phyloP scores from a whole-genome alignment of 2,113 vertebrate species.

The Phyllostomus discolor region DNA sequence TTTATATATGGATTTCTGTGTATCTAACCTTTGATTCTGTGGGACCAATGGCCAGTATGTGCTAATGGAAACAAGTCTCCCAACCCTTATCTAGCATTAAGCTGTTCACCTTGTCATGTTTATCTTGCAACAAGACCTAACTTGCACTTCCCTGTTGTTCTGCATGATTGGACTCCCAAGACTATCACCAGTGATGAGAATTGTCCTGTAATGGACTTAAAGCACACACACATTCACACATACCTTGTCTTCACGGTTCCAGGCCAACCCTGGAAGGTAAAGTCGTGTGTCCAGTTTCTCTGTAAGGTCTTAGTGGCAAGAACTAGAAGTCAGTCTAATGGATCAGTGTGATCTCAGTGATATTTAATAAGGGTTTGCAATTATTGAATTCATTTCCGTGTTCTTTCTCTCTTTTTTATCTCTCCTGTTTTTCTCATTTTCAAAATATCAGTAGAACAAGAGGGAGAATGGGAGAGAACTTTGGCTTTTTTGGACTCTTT shows the following conservation, averaged over 20 bases:
- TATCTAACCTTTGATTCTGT: conserved; percentile 85
- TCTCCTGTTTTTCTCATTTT: conserved; percentile 28
- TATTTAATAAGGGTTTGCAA: conserved; percentile 59
- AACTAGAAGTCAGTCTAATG: conserved; percentile 41
- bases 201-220: conserved; percentile 73
- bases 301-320: conserved; percentile 50
- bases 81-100: conserved; percentile 58
- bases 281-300: conserved; percentile 41
- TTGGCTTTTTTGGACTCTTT: conserved; percentile 50
- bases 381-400: background rate
- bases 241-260: background rate
- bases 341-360: conserved; percentile 57
- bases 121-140: conserved; percentile 80
- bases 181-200: conserved; percentile 66
- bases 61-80: conserved; percentile 72
- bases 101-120: conserved; percentile 89
- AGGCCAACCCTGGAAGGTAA: conserved; percentile 60
- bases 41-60: conserved; percentile 97
- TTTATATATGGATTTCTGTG: conserved; percentile 91
- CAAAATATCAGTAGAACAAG: conserved; percentile 50
- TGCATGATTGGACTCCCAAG: conserved; percentile 88
- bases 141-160: conserved; percentile 89
- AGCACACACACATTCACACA: background rate
- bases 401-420: conserved; percentile 53
- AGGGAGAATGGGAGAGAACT: background rate